Conservation (phyloP, 2,113 vertebrate genomes). For the Eulemur rufifrons region DNA sequence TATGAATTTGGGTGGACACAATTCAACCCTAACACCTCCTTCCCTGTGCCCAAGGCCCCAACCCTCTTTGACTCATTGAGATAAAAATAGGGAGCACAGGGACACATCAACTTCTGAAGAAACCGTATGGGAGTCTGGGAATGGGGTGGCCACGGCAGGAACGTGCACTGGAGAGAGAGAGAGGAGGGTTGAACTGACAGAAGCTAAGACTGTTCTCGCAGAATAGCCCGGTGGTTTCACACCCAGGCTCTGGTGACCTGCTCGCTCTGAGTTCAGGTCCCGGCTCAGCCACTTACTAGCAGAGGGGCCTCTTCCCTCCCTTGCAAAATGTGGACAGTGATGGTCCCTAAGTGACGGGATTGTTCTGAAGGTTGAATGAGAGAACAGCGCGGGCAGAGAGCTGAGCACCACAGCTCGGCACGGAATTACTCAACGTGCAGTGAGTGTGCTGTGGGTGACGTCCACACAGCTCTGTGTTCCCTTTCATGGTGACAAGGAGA, state of each 20-base stretch:
- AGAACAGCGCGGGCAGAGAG: fast-evolving
- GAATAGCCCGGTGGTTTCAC: neutral
- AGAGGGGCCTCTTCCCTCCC: neutral
- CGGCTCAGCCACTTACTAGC: neutral
- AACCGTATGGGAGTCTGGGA: neutral
- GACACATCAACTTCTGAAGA: neutral
- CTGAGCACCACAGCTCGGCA: neutral
- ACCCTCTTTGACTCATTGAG: neutral
- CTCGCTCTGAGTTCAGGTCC: neutral
- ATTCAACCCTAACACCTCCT: neutral
- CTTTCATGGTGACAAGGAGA: neutral
- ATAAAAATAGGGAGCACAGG: neutral
- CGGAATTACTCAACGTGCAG: fast-evolving
- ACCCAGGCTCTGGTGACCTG: neutral
- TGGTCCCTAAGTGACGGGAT: neutral
- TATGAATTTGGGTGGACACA: neutral
- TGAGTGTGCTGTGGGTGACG: neutral
- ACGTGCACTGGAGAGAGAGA: neutral
- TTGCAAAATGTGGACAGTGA: neutral
- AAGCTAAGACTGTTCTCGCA: fast-evolving
- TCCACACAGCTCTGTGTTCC: neutral
- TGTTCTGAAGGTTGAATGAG: neutral
- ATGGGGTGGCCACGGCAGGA: neutral
- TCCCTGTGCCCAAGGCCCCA: neutral
- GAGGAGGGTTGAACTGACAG: neutral